A percentile compares a stretch with the other conserved stretches of the same genome.
These are phyloP conservation scores for Achlya flavicornis DNA, from an alignment of 2,888 invertebrate species.

Conservation along the genomic window DNA sequence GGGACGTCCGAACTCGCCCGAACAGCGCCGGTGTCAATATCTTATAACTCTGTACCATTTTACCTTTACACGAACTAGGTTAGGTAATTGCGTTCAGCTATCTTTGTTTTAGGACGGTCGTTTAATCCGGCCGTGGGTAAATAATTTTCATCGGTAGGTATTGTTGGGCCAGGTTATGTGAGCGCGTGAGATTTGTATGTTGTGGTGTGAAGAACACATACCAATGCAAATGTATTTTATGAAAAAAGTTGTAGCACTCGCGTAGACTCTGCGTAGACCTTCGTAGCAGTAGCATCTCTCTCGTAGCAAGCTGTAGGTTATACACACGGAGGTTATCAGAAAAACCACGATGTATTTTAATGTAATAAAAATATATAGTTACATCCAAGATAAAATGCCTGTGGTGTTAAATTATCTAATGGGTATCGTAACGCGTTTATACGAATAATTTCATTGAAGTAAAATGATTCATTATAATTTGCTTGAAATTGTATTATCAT, in stretches of 20 bases:
- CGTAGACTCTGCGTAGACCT: background rate
- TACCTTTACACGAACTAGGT: background rate
- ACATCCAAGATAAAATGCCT: background rate
- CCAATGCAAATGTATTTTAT: too few relatives aligned
- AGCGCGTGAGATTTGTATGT: background rate
- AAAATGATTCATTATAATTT: background rate
- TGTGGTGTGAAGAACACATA: background rate
- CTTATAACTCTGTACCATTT: constrained; percentile 19
- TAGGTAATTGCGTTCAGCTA: constrained; percentile 8
- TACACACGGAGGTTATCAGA: background rate
- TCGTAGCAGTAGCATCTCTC: constrained; percentile 1
- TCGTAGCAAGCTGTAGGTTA: constrained; percentile 23
- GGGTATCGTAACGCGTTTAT: background rate
- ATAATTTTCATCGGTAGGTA: constrained; percentile 4
- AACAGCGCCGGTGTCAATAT: constrained; percentile 22
- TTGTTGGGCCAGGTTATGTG: background rate
- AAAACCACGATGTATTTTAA: background rate
- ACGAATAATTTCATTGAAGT: background rate
- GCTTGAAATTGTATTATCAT: too few relatives aligned
- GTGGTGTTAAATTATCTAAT: constrained; percentile 12
- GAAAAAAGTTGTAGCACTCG: background rate
- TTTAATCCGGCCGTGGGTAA: background rate
- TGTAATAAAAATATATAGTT: background rate
- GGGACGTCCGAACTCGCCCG: constrained; percentile 27
- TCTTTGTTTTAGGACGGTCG: background rate